Evolutionary conservation across 2,113 vertebrate genomes (phyloP).

Genomic region (Psilopogon haemacephalus): DNA sequence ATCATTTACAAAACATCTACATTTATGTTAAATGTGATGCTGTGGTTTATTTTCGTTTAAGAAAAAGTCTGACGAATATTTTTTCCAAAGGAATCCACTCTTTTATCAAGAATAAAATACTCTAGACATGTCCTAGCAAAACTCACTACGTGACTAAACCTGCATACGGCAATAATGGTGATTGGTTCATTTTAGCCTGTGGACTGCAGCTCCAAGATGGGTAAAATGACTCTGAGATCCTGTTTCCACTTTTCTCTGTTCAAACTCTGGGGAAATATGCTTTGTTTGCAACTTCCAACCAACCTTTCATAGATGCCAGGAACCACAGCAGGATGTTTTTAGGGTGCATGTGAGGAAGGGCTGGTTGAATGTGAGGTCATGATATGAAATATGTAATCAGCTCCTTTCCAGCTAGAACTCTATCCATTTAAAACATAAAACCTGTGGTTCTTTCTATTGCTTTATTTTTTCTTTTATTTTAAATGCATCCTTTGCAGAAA

Average conservation of each 20-base stretch:
- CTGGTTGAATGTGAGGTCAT: constrained; percentile 59
- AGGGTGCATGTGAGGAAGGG: constrained; percentile 37
- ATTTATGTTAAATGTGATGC: not conserved
- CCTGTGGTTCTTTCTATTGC: constrained; percentile 10
- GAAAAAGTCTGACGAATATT: not conserved
- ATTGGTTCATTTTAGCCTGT: not conserved
- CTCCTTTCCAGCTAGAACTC: constrained; percentile 26
- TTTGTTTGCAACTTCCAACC: constrained; percentile 26
- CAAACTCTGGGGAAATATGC: constrained; percentile 16
- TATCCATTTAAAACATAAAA: constrained; percentile 57
- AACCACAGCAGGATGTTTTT: constrained; percentile 60
- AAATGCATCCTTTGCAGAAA: constrained; percentile 57
- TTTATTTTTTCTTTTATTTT: constrained; percentile 24
- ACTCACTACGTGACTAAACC: not conserved
- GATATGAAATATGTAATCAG: constrained; percentile 57
- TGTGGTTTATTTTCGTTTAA: not conserved
- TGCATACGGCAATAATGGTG: not conserved
- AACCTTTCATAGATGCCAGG: constrained; percentile 35
- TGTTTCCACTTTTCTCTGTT: constrained; percentile 18
- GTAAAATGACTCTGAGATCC: not conserved
- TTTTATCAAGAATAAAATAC: not conserved
- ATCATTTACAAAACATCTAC: not conserved
- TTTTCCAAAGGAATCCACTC: not conserved
- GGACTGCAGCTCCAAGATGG: not conserved
- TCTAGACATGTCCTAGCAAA: not conserved